Base-by-base conservation (phyloP, 2,888 invertebrate genomes). In the Drosophila leonis region DNA sequence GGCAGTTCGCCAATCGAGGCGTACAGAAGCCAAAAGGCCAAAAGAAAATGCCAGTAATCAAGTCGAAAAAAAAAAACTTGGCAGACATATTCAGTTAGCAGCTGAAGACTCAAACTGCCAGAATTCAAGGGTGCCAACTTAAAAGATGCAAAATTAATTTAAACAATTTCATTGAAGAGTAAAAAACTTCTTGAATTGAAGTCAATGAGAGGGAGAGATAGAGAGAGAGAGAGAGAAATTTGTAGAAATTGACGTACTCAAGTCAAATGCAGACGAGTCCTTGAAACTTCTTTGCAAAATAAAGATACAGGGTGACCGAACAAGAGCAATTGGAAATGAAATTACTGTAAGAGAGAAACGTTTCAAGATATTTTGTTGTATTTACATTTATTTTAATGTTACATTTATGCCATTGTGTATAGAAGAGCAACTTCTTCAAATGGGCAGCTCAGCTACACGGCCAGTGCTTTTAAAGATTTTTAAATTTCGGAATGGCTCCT, bases 1-100 rank as follows among this genome's bases (percentile, higher is more conserved):
- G 83, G 83, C 90, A 82, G 48, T 31, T 29, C 54, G 83, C 90
- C 83, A 89, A 71, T 69, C 63, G 44, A 31, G 42, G 27, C 59
- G 56, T 61, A 24, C 35, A 37, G 24, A 46, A 49, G 48, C 52
- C 72, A 80, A 72, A 69, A 54, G 61, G 63, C 75, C 64, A 74
- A 67, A 10, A 24, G 65, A 68, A 44, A 82, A 80, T 48, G 67
- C 29, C 69, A 69, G 82, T 81, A 83, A 83, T 77, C 74, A 80
- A 74, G 73, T 62, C 66, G 35, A 24, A 35, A 44, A 13, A 13
- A 42, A 65, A 73, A 83, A 82, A 82, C 67, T 89, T 83, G 90
- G 90, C 83, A 87, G 85, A 77, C 78, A 71, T 71, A 81, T 44
- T 70, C 64, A 52, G 56, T 63, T 62, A 65, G 59, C 62, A 62